Conservation (phyloP, 2,888 invertebrate species). For the Drosophila flavopinicola region DNA sequence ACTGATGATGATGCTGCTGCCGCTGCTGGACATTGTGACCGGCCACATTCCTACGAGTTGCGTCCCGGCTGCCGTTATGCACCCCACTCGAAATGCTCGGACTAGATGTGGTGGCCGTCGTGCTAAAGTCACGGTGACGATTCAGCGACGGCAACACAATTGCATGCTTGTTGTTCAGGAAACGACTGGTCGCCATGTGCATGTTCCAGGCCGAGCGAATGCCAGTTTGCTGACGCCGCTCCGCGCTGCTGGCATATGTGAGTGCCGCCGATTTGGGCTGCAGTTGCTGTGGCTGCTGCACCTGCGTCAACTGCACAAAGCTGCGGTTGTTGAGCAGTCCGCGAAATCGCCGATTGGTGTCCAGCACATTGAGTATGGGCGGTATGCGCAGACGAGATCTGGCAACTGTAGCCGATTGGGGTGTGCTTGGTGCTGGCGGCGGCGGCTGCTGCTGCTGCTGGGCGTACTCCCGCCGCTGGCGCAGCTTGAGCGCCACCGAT, state of each 20-base stretch:
- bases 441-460: conserved; percentile 31
- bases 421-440: conserved; percentile 36
- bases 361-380: conserved; percentile 82
- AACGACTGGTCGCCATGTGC: conserved; percentile 72
- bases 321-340: conserved; percentile 75
- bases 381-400: conserved; percentile 80
- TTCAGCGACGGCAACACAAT: conserved; percentile 81
- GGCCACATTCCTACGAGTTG: background rate
- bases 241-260: conserved; percentile 50
- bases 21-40: conserved; percentile 2
- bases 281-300: conserved; percentile 61
- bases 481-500: conserved; percentile 73
- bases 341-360: conserved; percentile 79
- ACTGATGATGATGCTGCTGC: conserved; percentile 33
- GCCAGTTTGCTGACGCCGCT: conserved; percentile 47
- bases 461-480: conserved; percentile 52
- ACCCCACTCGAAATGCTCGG: conserved; percentile 58
- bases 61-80: conserved; percentile 44
- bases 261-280: conserved; percentile 81
- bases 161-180: conserved; percentile 79
- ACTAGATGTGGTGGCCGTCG: conserved; percentile 55
- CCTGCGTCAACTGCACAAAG: conserved; percentile 82
- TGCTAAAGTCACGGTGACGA: conserved; percentile 55
- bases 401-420: conserved; percentile 62
- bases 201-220: conserved; percentile 76